Base-by-base conservation (phyloP, 1,140 invertebrate genomes). In the Anastrepha ludens region DNA sequence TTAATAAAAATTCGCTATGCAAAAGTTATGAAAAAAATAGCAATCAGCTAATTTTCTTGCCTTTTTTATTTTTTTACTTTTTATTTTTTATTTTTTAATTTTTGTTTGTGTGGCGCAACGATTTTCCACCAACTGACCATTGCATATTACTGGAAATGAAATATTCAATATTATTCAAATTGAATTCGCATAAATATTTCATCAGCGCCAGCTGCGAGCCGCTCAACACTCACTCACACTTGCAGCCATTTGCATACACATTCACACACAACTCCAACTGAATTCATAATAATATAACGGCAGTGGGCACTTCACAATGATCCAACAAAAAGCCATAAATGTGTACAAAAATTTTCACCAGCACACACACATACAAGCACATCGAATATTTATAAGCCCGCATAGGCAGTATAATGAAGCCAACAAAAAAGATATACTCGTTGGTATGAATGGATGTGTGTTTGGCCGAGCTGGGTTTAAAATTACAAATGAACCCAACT, bases 121-220 rank as follows among this genome's bases (percentile, higher is more conserved):
- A 41, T 81, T 55, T 81, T 55, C 74, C 17, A 55, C 74, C 41
- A 55, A 55, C 50, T 41, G 47, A n/a, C 44, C 47, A 81, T 55
- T 15, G 74, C 44, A 55, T 81, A 81, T 81, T 55, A 81, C 55
- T 55, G 47, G 9, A 81, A 81, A 81, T 58, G 74, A 55, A 81
- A 55, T 58, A 81, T 81, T 81, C 74, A 55, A 50, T 81, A 20
- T 55, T 81, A 81, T 47, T 50, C 74, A 81, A 81, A 81, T 81
- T 81, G 74, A 55, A 81, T 29, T 81, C 74, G 20, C 55, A 81
- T 55, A 55, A 81, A 81, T 81, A 81, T 81, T 81, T 81, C 74
- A 81, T 47, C 47, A 81, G 74, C 74, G 74, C 20, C 74, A 81
- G 44, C 74, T 81, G 74, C 55, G 7, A 81, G n/a, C 74, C 8